Evolutionary conservation across 2,888 invertebrate genomes (phyloP).

Genomic region (Crocallis elinguaria): DNA sequence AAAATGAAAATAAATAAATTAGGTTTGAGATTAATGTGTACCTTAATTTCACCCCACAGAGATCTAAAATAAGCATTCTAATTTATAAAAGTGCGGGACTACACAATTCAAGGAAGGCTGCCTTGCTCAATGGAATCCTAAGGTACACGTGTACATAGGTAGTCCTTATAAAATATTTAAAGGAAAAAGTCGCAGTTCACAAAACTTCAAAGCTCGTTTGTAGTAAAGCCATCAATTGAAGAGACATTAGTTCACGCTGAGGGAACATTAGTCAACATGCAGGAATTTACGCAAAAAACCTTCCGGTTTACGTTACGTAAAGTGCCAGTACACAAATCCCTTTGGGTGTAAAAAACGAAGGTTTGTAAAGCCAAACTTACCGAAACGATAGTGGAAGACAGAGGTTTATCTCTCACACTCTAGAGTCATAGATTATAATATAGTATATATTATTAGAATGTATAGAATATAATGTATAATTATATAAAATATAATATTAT

Average conservation of each 20-base stretch:
- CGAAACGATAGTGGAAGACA: slow-evolving; percentile 21
- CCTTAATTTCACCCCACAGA: no score
- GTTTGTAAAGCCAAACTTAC: slow-evolving; percentile 63
- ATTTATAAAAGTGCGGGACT: background rate
- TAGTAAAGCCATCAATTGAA: slow-evolving; percentile 47
- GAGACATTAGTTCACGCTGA: slow-evolving; percentile 47
- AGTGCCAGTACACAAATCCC: slow-evolving; percentile 59
- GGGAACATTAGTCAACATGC: slow-evolving; percentile 49
- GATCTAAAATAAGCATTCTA: background rate
- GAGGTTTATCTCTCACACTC: background rate
- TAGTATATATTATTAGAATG: background rate
- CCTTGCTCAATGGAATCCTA: background rate
- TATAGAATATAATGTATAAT: no score
- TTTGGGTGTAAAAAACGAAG: slow-evolving; percentile 63
- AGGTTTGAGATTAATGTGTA: no score
- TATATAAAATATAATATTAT: no score
- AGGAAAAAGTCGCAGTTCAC: slow-evolving; percentile 22
- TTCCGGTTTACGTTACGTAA: slow-evolving; percentile 46
- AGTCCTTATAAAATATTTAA: slow-evolving; percentile 29
- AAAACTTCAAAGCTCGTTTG: slow-evolving; percentile 41
- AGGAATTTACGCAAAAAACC: slow-evolving; percentile 47
- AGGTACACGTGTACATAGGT: background rate
- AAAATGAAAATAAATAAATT: no score
- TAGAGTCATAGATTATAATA: background rate
- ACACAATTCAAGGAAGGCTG: background rate